phyloP scores from a whole-genome alignment of 1,140 invertebrate species.

The Drosophila ficusphila region DNA sequence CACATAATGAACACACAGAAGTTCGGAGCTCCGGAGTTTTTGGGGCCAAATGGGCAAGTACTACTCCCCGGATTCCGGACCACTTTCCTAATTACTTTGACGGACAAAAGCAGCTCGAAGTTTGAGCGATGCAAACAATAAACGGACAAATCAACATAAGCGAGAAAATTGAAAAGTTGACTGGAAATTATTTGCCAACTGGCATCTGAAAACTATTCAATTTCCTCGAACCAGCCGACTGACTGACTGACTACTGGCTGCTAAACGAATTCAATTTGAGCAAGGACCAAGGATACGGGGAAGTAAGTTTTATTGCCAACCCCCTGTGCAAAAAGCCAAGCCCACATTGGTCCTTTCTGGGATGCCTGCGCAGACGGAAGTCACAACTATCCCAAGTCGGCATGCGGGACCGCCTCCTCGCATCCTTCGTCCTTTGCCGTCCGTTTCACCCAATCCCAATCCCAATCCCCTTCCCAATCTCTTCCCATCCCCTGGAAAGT shows the following conservation, averaged over 20 bases:
- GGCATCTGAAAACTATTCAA: conserved; percentile 78
- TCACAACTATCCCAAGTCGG: conserved; percentile 79
- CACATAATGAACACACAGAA: conserved; percentile 66
- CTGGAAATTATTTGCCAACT: conserved; percentile 67
- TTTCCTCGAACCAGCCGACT: conserved; percentile 55
- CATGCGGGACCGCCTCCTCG: conserved; percentile 25
- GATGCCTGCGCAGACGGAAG: conserved; percentile 66
- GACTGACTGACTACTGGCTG: no score
- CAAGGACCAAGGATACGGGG: conserved; percentile 15
- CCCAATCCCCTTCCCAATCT: conserved; percentile 1
- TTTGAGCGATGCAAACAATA: conserved; percentile 73
- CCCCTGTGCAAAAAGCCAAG: conserved; percentile 54
- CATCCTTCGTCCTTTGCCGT: not conserved
- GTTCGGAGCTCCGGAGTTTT: not conserved
- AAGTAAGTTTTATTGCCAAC: conserved; percentile 64
- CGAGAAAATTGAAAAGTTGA: conserved; percentile 73
- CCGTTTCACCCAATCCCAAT: conserved; percentile 1
- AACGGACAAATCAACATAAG: conserved; percentile 63
- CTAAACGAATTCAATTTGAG: conserved; percentile 63
- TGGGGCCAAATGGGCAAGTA: conserved; percentile 42
- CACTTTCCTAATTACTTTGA: conserved; percentile 79
- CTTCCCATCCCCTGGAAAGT: conserved; percentile 16
- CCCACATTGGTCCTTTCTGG: conserved; percentile 46
- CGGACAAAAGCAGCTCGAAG: conserved; percentile 69
- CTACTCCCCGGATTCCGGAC: conserved; percentile 48